Percentiles rank a stretch among this genome's conserved stretches.
phyloP scores from a whole-genome alignment of 1,140 invertebrate genomes.

The Zaprionus vittiger region DNA sequence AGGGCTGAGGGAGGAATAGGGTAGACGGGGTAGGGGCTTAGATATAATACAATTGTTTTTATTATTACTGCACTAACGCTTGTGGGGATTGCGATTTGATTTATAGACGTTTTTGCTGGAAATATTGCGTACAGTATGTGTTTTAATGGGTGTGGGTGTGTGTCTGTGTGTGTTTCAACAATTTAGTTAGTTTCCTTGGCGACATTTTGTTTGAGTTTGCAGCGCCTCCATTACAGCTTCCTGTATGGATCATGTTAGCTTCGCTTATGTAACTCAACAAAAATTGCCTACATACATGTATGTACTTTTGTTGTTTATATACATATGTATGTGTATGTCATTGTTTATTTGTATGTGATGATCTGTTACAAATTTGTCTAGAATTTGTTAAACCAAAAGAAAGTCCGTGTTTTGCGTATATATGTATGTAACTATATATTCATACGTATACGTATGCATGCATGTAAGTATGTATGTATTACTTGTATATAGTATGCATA shows the following conservation, averaged over 20 bases:
- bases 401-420: constrained; percentile 1
- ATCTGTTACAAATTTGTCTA: constrained; percentile 17
- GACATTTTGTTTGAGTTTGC: constrained; percentile 20
- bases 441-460: constrained; percentile 25
- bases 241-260: neutral
- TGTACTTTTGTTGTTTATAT: constrained; percentile 13
- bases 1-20: constrained; percentile 2
- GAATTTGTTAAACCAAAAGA: constrained; percentile 10
- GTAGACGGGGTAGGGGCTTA: constrained; percentile 37
- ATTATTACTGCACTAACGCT: constrained; percentile 66
- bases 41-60: constrained; percentile 77
- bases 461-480: constrained; percentile 29
- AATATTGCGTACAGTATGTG: constrained; percentile 14
- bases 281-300: constrained; percentile 1
- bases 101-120: constrained; percentile 17
- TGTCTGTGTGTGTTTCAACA: constrained; percentile 16
- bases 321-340: constrained; percentile 16
- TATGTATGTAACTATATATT: constrained; percentile 37
- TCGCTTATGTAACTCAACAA: neutral
- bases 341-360: constrained; percentile 7
- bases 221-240: neutral
- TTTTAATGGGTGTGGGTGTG: constrained; percentile 16
- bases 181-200: constrained; percentile 29
- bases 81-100: constrained; percentile 54
- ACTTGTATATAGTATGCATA: constrained; percentile 36